phyloP scores from a whole-genome alignment of 2,888 invertebrate genomes.

The Nemotelus nigrinus region DNA sequence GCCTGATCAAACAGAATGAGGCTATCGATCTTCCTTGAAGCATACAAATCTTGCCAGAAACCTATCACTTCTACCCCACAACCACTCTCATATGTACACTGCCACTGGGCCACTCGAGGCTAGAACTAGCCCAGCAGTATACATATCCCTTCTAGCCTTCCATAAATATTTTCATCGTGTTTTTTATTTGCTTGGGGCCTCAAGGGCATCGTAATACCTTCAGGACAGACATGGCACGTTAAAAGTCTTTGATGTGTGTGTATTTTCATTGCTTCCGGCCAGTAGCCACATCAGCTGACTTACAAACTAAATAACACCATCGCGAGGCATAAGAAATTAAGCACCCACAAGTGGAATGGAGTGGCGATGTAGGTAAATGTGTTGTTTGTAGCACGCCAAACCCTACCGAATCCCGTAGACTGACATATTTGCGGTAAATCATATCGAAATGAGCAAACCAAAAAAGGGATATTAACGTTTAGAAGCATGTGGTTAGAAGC shows the following conservation, averaged over 20 bases:
- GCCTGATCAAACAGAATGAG: conserved; percentile 1
- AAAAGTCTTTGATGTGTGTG: conserved; percentile 13
- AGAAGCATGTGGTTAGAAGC: neutral
- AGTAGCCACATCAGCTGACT: neutral
- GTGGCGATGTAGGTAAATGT: neutral
- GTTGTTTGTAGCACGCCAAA: too few species aligned
- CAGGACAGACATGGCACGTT: neutral
- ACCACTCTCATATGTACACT: too few species aligned
- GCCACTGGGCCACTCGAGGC: too few species aligned
- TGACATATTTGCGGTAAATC: conserved; percentile 14
- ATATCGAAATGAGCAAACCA: conserved; percentile 17
- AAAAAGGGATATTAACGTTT: conserved; percentile 11
- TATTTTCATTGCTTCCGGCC: neutral
- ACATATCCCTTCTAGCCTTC: neutral
- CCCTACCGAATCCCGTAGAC: neutral
- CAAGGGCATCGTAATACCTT: neutral
- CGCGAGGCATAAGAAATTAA: neutral
- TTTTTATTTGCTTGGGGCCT: neutral
- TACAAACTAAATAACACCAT: neutral
- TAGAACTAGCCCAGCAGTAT: neutral
- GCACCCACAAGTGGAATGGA: neutral
- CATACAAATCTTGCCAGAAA: neutral
- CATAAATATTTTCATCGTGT: neutral
- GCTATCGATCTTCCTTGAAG: neutral
- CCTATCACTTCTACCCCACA: too few species aligned